Conservation (phyloP, 1,140 invertebrate species). For the Drosophila bocki region DNA sequence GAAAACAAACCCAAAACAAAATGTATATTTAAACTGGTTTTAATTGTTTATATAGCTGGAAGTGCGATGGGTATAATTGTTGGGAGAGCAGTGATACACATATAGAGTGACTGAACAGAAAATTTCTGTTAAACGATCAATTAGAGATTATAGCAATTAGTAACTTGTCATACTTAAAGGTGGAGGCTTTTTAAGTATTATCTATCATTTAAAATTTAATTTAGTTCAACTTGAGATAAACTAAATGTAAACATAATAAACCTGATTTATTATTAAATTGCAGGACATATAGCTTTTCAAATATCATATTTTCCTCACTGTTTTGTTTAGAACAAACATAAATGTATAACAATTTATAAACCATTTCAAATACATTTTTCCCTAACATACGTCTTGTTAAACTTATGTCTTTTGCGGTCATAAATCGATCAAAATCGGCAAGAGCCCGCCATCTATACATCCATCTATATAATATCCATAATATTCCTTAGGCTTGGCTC, state of each 20-base stretch:
- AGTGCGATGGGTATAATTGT: not conserved
- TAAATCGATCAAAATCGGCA: conserved; percentile 17
- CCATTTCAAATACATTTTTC: not conserved
- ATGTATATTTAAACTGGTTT: not conserved
- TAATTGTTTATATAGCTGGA: not conserved
- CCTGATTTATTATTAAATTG: not conserved
- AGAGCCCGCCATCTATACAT: conserved; percentile 1
- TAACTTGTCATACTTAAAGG: not conserved
- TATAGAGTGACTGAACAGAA: not conserved
- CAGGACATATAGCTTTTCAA: not conserved
- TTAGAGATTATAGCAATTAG: not conserved
- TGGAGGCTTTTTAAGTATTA: not conserved
- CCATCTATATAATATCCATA: conserved; percentile 7
- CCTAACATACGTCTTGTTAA: not conserved
- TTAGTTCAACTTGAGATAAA: not conserved
- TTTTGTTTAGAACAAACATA: not conserved
- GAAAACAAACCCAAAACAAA: not conserved
- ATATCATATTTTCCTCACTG: not conserved
- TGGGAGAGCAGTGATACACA: not conserved
- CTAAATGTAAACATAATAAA: not conserved
- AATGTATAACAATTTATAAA: no score
- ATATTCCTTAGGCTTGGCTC: not conserved
- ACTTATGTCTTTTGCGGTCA: not conserved
- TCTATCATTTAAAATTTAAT: not conserved
- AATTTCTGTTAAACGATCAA: not conserved